These are phyloP conservation scores for Esox masquinongy DNA, from an alignment of 2,797 vertebrate species.

Conservation along the genomic window DNA sequence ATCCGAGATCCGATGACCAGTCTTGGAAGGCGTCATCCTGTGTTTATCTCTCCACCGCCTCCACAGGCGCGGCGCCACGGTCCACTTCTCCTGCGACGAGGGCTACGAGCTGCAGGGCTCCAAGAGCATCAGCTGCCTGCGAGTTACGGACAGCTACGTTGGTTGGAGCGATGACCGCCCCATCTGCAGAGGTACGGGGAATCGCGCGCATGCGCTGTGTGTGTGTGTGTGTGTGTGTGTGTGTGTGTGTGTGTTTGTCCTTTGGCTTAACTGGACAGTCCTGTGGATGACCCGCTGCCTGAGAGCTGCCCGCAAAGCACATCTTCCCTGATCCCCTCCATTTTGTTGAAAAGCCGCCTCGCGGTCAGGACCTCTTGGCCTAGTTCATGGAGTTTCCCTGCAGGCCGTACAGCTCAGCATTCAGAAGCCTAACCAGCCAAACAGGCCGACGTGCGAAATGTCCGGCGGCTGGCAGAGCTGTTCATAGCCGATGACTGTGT, in stretches of 20 bases:
- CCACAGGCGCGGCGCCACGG: conserved; percentile 89
- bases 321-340: conserved; percentile 31
- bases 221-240: not conserved
- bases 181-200: conserved; percentile 89
- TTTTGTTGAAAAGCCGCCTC: conserved; percentile 25
- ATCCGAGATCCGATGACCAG: too few relatives aligned
- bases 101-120: conserved; percentile 98
- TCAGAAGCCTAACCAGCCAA: not conserved
- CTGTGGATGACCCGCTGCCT: too few relatives aligned
- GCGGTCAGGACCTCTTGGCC: conserved; percentile 1
- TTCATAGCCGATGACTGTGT: too few relatives aligned
- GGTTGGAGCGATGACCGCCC: conserved; percentile 98
- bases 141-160: conserved; percentile 94
- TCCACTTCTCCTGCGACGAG: conserved; percentile 97
- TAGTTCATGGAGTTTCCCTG: not conserved
- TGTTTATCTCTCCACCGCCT: conserved; percentile 32
- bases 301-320: conserved; percentile 6
- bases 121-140: conserved; percentile 96
- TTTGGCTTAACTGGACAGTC: too few relatives aligned
- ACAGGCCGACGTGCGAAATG: not conserved
- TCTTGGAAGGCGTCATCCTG: too few relatives aligned
- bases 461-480: too few relatives aligned
- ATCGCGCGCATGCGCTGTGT: not conserved
- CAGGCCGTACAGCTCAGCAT: not conserved
- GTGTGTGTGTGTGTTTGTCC: conserved; percentile 7